phyloP scores from a whole-genome alignment of 2,113 vertebrate genomes.

The Cyrtonyx montezumae region DNA sequence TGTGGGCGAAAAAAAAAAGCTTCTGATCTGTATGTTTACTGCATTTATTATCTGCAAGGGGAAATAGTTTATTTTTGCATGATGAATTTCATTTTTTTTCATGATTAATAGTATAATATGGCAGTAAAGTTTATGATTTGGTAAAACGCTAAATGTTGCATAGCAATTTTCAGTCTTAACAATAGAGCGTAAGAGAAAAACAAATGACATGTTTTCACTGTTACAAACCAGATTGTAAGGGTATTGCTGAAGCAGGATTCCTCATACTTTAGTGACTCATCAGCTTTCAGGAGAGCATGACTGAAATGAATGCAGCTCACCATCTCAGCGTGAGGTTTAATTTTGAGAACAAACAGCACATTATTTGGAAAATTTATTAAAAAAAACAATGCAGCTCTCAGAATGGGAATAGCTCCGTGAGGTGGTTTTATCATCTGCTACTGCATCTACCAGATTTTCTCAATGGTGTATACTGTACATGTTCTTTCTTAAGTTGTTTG shows the following conservation, averaged over 20 bases:
- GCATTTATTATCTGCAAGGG: background rate
- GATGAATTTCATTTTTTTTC: background rate
- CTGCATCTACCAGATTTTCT: background rate
- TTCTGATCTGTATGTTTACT: background rate
- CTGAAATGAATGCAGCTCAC: background rate
- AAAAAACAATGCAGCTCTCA: background rate
- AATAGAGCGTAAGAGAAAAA: background rate
- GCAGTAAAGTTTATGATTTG: background rate
- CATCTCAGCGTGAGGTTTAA: slow-evolving; percentile 7
- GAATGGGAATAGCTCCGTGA: background rate
- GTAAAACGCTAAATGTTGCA: background rate
- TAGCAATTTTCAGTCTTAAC: background rate
- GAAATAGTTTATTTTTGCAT: background rate
- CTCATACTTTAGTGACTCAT: background rate
- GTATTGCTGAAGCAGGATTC: background rate
- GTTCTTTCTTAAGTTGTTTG: background rate
- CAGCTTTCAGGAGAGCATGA: background rate
- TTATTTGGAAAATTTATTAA: background rate
- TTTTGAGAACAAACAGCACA: background rate
- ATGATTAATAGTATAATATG: background rate
- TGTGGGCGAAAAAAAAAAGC: background rate
- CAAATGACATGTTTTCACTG: background rate
- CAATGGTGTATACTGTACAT: background rate
- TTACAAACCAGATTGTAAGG: background rate
- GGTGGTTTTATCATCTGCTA: background rate